Percentiles rank a stretch among this genome's conserved stretches.
Conservation (phyloP, 2,888 invertebrate genomes). For the Lamproptera curius region DNA sequence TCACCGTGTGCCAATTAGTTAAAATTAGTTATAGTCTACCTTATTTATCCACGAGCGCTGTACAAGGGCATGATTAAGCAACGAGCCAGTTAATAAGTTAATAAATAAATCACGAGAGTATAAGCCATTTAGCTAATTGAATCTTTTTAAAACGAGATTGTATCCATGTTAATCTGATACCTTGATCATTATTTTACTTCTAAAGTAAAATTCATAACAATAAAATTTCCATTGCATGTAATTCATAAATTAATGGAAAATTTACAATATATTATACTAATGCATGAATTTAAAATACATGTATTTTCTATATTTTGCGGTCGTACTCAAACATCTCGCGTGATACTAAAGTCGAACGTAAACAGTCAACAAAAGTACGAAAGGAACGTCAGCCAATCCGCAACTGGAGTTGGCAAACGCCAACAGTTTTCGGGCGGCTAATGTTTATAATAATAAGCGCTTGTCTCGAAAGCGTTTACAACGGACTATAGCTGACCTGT, state of each 20-base stretch:
- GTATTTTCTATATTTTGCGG: no score
- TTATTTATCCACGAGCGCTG: constrained; percentile 7
- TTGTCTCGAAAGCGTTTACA: constrained; percentile 35
- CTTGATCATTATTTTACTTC: no score
- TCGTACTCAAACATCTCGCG: no score
- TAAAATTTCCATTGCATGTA: no score
- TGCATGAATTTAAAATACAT: no score
- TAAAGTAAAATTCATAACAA: no score
- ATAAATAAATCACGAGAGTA: constrained; percentile 12
- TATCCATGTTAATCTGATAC: no score
- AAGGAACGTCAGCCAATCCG: neutral
- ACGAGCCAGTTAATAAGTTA: neutral
- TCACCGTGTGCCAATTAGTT: neutral
- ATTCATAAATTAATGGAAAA: no score
- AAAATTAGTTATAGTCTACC: constrained; percentile 4
- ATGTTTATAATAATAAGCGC: constrained; percentile 43
- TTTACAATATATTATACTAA: no score
- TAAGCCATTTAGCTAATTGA: constrained; percentile 9
- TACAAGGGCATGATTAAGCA: constrained; percentile 9
- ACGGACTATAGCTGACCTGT: constrained; percentile 26
- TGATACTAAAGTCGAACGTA: neutral
- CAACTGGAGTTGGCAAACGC: constrained; percentile 22
- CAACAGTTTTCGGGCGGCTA: constrained; percentile 40
- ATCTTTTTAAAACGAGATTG: neutral
- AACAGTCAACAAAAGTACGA: neutral